Conservation (phyloP, 2,113 vertebrate species). For the Chamaea fasciata region DNA sequence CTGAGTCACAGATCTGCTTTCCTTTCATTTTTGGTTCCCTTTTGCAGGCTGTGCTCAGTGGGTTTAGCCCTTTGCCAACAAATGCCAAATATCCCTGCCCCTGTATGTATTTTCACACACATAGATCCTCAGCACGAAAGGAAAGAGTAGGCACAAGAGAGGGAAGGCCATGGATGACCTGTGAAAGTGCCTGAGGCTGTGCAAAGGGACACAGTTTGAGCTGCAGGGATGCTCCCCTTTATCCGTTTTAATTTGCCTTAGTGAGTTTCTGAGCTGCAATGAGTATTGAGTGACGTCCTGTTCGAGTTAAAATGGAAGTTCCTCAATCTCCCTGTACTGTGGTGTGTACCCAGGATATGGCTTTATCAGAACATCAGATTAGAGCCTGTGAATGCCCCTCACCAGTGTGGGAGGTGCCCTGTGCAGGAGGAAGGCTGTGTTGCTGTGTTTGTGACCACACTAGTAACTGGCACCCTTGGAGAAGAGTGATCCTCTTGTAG, state of each 20-base stretch:
- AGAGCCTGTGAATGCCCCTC: not conserved
- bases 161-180: not conserved
- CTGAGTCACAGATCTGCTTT: not conserved
- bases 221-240: not conserved
- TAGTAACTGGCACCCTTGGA: too few relatives aligned
- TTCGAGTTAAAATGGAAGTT: not conserved
- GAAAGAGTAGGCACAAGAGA: not conserved
- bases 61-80: not conserved
- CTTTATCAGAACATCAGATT: not conserved
- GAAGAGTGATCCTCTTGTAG: too few relatives aligned
- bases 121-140: too few relatives aligned
- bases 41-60: not conserved
- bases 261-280: not conserved
- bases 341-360: not conserved
- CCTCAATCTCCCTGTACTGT: not conserved
- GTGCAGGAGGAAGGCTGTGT: too few relatives aligned
- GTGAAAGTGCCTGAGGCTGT: not conserved
- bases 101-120: not conserved
- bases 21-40: fast-evolving
- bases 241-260: not conserved
- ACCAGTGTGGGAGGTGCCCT: not conserved
- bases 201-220: not conserved
- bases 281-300: not conserved
- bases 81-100: not conserved
- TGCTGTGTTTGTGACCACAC: too few relatives aligned